These are phyloP conservation scores for Lota lota DNA, from an alignment of 2,113 vertebrate species.

Conservation along the genomic window DNA sequence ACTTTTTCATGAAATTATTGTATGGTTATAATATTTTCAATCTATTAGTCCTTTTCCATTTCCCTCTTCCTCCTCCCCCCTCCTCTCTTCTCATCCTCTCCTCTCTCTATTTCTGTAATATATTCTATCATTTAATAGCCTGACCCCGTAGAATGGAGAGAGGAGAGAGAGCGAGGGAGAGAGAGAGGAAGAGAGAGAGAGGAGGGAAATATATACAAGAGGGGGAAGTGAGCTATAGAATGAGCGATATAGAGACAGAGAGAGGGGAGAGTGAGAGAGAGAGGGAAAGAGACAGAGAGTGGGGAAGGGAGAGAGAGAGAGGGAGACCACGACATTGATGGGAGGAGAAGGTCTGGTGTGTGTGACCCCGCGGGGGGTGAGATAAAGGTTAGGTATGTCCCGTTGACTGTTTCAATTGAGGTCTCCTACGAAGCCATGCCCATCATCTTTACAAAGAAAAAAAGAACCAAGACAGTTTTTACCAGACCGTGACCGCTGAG, in stretches of 20 bases:
- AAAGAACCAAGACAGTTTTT: not conserved
- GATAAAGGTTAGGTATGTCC: constrained; percentile 67
- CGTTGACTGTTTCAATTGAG: constrained; percentile 57
- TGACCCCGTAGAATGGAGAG: constrained; percentile 83
- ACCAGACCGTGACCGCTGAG: no score
- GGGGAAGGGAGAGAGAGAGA: constrained; percentile 12
- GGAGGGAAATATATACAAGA: no score
- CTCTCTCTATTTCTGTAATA: constrained; percentile 81
- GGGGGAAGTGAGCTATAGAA: no score
- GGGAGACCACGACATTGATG: constrained; percentile 58
- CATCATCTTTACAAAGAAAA: constrained; percentile 40
- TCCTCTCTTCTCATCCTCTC: no score
- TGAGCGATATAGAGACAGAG: constrained; percentile 72
- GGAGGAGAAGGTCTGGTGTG: constrained; percentile 65
- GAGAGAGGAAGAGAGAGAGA: not conserved
- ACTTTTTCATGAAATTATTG: constrained; percentile 99
- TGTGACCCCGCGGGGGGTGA: constrained; percentile 63
- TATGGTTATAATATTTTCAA: constrained; percentile 99
- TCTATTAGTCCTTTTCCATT: constrained; percentile 84
- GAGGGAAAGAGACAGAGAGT: not conserved
- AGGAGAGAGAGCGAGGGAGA: constrained; percentile 28
- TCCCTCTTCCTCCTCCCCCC: no score
- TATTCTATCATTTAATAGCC: constrained; percentile 98
- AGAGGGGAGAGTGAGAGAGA: constrained; percentile 19
- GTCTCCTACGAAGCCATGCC: constrained; percentile 53